These are phyloP conservation scores for Sarcophaga caerulescens DNA, from an alignment of 2,888 invertebrate species.

Conservation along the genomic window DNA sequence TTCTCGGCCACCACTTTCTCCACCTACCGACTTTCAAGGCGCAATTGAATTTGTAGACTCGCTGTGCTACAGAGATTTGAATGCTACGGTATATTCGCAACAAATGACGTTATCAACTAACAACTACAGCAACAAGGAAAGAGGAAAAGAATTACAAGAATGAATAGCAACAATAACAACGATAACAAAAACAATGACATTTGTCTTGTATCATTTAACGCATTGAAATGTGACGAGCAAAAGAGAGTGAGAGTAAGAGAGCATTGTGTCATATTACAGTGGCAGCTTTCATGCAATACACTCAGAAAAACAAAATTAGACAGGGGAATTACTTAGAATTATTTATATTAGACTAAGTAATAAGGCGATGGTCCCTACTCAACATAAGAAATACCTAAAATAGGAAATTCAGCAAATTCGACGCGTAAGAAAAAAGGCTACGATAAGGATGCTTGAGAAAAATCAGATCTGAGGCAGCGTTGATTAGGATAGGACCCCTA, in stretches of 20 bases:
- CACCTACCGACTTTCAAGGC: not conserved
- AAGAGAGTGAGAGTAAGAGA: not conserved
- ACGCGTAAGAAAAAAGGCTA: no score
- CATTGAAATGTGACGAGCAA: slow-evolving; percentile 58
- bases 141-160: not conserved
- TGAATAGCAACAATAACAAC: slow-evolving; percentile 10
- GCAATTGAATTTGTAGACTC: slow-evolving; percentile 38
- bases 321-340: no score
- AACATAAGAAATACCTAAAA: no score
- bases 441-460: no score
- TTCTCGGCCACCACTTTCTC: not conserved
- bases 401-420: no score
- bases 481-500: no score
- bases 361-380: no score
- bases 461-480: no score
- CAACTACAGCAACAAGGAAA: not conserved
- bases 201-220: slow-evolving; percentile 61
- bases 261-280: slow-evolving; percentile 54
- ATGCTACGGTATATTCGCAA: not conserved
- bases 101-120: slow-evolving; percentile 33
- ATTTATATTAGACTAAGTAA: no score
- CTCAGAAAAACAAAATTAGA: slow-evolving; percentile 8
- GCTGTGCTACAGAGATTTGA: not conserved
- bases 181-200: slow-evolving; percentile 21
- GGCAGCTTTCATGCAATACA: slow-evolving; percentile 13